Evolutionary conservation across 2,797 vertebrate species (phyloP).

Genomic region (Peromyscus melanophrys): DNA sequence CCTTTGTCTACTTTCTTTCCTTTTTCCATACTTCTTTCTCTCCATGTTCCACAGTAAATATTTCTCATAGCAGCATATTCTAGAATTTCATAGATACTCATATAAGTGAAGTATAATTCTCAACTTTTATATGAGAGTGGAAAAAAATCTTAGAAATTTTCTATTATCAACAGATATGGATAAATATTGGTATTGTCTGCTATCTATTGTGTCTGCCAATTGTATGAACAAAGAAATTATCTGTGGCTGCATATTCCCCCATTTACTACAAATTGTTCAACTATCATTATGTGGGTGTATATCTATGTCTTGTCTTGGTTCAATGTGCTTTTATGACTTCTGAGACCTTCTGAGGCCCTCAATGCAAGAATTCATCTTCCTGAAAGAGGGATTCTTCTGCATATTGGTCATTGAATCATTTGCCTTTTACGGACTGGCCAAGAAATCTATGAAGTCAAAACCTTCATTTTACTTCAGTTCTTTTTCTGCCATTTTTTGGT

Average conservation of each 20-base stretch:
- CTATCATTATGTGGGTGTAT: background rate
- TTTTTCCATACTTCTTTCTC: background rate
- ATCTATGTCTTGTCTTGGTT: background rate
- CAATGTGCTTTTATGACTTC: conserved; percentile 1
- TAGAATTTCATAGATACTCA: background rate
- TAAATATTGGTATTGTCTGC: background rate
- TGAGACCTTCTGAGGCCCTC: background rate
- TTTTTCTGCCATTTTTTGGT: background rate
- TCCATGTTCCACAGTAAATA: background rate
- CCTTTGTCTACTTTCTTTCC: background rate
- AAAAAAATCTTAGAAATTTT: background rate
- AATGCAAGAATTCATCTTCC: background rate
- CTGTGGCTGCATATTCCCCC: background rate
- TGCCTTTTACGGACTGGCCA: background rate
- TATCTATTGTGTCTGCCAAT: background rate
- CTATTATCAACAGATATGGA: background rate
- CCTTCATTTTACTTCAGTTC: background rate
- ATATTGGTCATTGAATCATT: background rate
- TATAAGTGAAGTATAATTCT: background rate
- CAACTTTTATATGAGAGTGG: background rate
- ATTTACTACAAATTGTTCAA: background rate
- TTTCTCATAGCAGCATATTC: background rate
- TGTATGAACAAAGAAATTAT: background rate
- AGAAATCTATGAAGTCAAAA: background rate
- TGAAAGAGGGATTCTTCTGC: background rate